Evolutionary conservation across 2,113 vertebrate genomes (phyloP), one percentile per base, ranked within the genome.

Genomic region (Podarcis cretensis): DNA sequence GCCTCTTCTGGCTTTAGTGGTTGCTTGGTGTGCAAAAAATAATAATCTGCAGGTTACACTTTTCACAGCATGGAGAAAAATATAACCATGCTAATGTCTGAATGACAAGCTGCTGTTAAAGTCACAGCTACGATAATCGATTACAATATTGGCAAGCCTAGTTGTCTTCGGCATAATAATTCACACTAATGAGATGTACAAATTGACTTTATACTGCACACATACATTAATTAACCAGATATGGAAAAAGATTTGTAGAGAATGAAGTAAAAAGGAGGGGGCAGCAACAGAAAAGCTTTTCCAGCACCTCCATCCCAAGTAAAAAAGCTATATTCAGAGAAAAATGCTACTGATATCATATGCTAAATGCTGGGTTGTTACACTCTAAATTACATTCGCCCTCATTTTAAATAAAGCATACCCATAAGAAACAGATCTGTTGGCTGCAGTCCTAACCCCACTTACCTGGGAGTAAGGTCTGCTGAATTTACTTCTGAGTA

Each of bases 351-450:
- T 71, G 68, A 71, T 71, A 30, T 3, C 12, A 73, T 73, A 14
- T n/a, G 30, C 73, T 37, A 75, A 75, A 75, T 9, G 23, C 5
- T 23, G 23, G 18, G 25, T 21, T 69, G 66, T 9, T 69, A 27
- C 66, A 69, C 25, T 69, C 21, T 30, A 23, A 69, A 73, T 73
- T 12, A 23, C 4, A 35, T 54, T 35, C 18, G 21, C 13, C 18
- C 20, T 48, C 12, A 13, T 79, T 27, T 63, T 68, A 43, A 54
- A 43, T 30, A 30, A 3, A 40, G 87, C n/a, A 85, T 48, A 81
- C 71, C 83, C 9, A 93, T 87, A 92, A 91, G 84, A 79, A 92
- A 93, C 91, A 81, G 90, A 87, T 86, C 9, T 82, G n/a, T 32
- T 63, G 59, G 16, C 59, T 63, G 59, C 5, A 63, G 18, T 63